Evolutionary conservation across 2,888 invertebrate species (phyloP).

Genomic region (Chymomyza procnemis): DNA sequence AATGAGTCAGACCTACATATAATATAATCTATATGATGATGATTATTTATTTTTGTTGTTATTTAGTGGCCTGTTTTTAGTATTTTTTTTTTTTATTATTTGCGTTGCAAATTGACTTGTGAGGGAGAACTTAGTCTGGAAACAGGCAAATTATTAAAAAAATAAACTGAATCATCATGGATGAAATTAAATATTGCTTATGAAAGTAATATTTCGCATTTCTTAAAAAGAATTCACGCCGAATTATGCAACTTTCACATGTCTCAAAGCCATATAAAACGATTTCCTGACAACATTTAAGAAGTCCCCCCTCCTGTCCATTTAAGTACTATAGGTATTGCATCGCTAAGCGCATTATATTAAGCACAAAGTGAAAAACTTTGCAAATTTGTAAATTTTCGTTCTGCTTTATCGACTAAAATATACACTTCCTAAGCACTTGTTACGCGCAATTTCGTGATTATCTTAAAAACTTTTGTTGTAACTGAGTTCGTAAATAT

Average conservation of each 20-base stretch:
- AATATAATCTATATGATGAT: neutral
- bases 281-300: slow-evolving; percentile 52
- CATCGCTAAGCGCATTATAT: slow-evolving; percentile 54
- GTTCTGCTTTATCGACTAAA: too few relatives aligned
- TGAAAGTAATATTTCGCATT: neutral
- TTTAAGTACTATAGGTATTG: neutral
- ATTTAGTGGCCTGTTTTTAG: neutral
- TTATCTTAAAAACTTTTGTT: too few relatives aligned
- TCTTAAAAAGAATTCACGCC: slow-evolving; percentile 11
- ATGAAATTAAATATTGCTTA: slow-evolving; percentile 19
- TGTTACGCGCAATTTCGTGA: too few relatives aligned
- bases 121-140: neutral
- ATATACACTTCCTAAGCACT: too few relatives aligned
- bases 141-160: slow-evolving; percentile 13
- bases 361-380: neutral
- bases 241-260: slow-evolving; percentile 55
- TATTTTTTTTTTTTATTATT: slow-evolving; percentile 1
- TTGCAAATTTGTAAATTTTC: too few relatives aligned
- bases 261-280: slow-evolving; percentile 56
- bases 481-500: too few relatives aligned
- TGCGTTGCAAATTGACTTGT: slow-evolving; percentile 16
- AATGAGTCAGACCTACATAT: neutral
- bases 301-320: neutral
- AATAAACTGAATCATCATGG: slow-evolving; percentile 33
- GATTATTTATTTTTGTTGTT: neutral